These are phyloP conservation scores for Caiman crocodilus DNA, from an alignment of 2,797 vertebrate genomes.

Conservation along the genomic window DNA sequence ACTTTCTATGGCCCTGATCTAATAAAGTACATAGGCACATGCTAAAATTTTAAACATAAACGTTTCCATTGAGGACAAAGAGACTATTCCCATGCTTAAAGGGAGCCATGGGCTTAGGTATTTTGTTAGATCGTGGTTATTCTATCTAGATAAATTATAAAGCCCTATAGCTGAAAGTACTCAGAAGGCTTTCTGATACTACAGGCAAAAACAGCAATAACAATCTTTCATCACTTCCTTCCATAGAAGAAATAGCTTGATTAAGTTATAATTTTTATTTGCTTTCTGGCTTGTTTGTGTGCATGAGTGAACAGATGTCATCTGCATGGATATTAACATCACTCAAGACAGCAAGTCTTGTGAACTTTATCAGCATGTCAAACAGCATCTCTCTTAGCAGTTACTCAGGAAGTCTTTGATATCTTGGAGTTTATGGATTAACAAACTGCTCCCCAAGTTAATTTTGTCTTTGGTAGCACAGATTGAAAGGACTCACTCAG, in stretches of 20 bases:
- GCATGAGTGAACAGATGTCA: constrained; percentile 5
- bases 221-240: constrained; percentile 29
- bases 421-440: not conserved
- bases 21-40: not conserved
- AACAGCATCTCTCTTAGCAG: not conserved
- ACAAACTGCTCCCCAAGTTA: not conserved
- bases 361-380: not conserved
- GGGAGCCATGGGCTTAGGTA: not conserved
- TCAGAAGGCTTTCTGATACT: constrained; percentile 35
- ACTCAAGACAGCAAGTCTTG: not conserved
- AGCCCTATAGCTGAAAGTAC: constrained; percentile 11
- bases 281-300: not conserved
- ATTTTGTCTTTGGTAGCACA: not conserved
- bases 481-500: not conserved
- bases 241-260: constrained; percentile 44
- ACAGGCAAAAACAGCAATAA: constrained; percentile 43
- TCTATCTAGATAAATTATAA: constrained; percentile 1
- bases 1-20: not conserved
- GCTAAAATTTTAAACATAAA: not conserved
- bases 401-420: not conserved
- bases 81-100: not conserved
- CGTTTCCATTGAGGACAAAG: not conserved
- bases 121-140: not conserved
- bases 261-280: constrained; percentile 58
- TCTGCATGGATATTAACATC: not conserved